Evolutionary conservation across 2,888 invertebrate genomes (phyloP).

Genomic region (Drosophila phalerata): DNA sequence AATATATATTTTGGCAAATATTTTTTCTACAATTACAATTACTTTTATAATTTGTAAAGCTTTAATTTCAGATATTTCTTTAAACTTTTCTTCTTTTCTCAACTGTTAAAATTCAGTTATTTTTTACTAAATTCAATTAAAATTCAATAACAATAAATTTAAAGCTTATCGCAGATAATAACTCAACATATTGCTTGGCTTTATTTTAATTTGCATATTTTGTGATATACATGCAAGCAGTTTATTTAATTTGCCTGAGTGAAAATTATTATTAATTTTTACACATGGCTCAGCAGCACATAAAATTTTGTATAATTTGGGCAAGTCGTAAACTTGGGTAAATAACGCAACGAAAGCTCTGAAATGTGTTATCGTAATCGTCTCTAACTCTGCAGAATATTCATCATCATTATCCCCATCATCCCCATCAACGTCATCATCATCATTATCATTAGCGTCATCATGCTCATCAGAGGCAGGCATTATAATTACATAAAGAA

Average conservation of each 20-base stretch:
- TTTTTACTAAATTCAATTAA: constrained; percentile 1
- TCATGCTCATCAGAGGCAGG: constrained; percentile 42
- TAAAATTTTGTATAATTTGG: constrained; percentile 64
- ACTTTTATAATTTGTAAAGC: neutral
- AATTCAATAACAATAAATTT: constrained; percentile 6
- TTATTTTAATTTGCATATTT: constrained; percentile 21
- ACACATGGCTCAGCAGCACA: constrained; percentile 67
- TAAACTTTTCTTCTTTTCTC: neutral
- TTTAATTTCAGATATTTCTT: neutral
- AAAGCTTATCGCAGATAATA: neutral
- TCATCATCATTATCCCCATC: constrained; percentile 39
- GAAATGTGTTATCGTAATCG: constrained; percentile 44
- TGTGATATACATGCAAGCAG: constrained; percentile 16
- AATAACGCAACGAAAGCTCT: constrained; percentile 47
- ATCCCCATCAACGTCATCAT: constrained; percentile 21
- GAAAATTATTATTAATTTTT: constrained; percentile 66
- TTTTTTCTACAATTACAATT: too few relatives aligned
- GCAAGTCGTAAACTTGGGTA: constrained; percentile 67
- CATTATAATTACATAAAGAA: constrained; percentile 74
- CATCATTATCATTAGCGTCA: constrained; percentile 20
- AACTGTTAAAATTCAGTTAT: neutral
- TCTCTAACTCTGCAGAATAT: constrained; percentile 41
- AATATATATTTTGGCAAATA: neutral
- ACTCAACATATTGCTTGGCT: neutral
- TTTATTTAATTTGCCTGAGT: constrained; percentile 68